Evolutionary conservation across 1,140 invertebrate genomes (phyloP), one percentile per base, ranked within the genome.

Genomic region (Caenorhabditis latens): DNA sequence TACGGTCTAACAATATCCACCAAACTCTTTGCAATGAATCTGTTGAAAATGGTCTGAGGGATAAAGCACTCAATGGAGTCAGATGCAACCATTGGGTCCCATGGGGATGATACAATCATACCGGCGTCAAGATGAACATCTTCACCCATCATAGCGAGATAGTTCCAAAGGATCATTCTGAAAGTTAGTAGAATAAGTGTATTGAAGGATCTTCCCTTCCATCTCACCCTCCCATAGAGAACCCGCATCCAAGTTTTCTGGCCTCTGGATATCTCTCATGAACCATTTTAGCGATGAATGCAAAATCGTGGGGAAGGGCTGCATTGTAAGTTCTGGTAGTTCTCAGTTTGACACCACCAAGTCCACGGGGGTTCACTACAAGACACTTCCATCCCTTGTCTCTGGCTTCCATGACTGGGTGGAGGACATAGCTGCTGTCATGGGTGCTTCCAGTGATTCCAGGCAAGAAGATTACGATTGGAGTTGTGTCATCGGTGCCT

Each of bases 111-210:
- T 55, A 89, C 58, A 42, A 89, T 89, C 88, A 89, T 89, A 16
- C 65, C 88, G 6, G 71, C 89, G 21, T 89, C 57, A 16, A 89
- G 57, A 43, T 85, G 57, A 4, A 85, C 82, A 16, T 87, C 40
- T n/a, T 89, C 88, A 8, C 50, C 85, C 32, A 61, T 11, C 71
- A 75, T 89, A 9, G 88, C 87, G 4, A 89, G 83, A 82, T 89
- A 89, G 57, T 89, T 89, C 88, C 85, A 89, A 2, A 89, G 86
- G 43, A 89, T 89, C 89, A 89, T 89, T 83, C 89, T 89, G 83
- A 82, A 89, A 24, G 40, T 65, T 21, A n/a, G 40, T 11, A 88
- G 14, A 85, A 42, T 5, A 32, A 32, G 2, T 32, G 32, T 32
- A 87, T 40, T 65, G 32, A n/a, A 88, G 55, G 1, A 82, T 58